Base-by-base conservation (phyloP, 2,113 vertebrate species). In the Cheirogaleus medius region DNA sequence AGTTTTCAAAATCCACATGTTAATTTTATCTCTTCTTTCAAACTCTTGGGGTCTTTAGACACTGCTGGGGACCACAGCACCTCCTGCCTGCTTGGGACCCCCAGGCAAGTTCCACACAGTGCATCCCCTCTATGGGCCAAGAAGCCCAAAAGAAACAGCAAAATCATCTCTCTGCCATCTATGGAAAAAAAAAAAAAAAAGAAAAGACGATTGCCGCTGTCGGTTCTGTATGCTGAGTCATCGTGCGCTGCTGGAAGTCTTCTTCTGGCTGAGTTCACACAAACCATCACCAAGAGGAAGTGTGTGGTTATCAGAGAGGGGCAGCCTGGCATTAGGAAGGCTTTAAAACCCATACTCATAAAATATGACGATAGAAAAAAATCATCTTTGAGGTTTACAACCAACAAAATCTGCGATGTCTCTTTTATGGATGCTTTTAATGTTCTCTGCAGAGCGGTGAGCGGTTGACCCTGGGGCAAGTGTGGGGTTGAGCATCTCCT, bases 341-440 rank as follows among this genome's bases (percentile, higher is more conserved):
- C 52, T 88, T 90, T 80, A 91, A 93, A 96, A 81, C 17, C 23
- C n/a, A 73, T 1, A 27, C 54, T 91, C 78, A 13, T 78, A 96
- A 95, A 91, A 83, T 18, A 49, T 14, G 20, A 49, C 11, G 23
- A 80, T 0, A n/a, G 69, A 66, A 56, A 94, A 94, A 84, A 89
- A 93, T 91, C 91, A 89, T 83, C 91, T 89, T 42, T n/a, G 20
- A 87, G 58, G 44, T 96, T 94, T 94, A 97, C 1, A 9, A 78
- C 81, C 69, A 88, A 63, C 71, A 88, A 82, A 92, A 95, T 81
- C 71, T 29, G 13, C 2, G 13, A 18, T 52, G 25, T 84, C 78
- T 91, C 47, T 64, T 83, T 95, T 47, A 81, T 52, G 58, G 84
- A 21, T 80, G 47, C 21, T 89, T 91, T 87, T 87, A 80, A 78